Percentiles rank a stretch among this genome's conserved stretches.
phyloP scores from a whole-genome alignment of 2,797 vertebrate species.

The Varecia variegata region DNA sequence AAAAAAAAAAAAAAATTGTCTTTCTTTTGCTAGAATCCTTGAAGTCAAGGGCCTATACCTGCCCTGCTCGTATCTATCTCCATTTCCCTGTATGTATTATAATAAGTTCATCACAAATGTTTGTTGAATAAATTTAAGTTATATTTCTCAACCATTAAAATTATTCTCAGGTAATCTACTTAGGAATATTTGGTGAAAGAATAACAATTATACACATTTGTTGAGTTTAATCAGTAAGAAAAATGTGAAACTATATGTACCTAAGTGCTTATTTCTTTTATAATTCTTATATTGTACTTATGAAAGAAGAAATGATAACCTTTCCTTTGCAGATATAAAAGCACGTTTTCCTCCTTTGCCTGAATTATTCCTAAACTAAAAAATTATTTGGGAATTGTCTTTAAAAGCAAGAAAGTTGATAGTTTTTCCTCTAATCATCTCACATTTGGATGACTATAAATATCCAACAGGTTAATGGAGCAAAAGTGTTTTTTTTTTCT shows the following conservation, averaged over 20 bases:
- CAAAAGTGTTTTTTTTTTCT: background rate
- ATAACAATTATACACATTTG: background rate
- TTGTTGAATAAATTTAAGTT: background rate
- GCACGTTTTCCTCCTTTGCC: background rate
- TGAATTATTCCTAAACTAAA: background rate
- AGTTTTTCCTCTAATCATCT: background rate
- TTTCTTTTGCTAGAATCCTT: background rate
- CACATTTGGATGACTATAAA: background rate
- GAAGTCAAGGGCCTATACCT: background rate
- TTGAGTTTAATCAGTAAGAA: background rate
- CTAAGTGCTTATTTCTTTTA: background rate
- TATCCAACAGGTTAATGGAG: background rate
- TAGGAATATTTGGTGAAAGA: conserved; percentile 1
- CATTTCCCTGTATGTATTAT: background rate
- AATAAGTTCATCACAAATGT: background rate
- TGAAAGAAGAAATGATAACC: background rate
- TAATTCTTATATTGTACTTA: background rate
- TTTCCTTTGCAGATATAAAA: background rate
- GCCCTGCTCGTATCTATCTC: background rate
- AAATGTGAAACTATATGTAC: background rate
- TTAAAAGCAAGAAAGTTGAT: conserved; percentile 32
- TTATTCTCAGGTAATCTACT: conserved; percentile 21
- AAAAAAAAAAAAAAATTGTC: no score
- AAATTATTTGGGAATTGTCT: background rate
- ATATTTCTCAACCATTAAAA: background rate